phyloP scores from a whole-genome alignment of 1,140 invertebrate species.

The Drosophila athabasca region DNA sequence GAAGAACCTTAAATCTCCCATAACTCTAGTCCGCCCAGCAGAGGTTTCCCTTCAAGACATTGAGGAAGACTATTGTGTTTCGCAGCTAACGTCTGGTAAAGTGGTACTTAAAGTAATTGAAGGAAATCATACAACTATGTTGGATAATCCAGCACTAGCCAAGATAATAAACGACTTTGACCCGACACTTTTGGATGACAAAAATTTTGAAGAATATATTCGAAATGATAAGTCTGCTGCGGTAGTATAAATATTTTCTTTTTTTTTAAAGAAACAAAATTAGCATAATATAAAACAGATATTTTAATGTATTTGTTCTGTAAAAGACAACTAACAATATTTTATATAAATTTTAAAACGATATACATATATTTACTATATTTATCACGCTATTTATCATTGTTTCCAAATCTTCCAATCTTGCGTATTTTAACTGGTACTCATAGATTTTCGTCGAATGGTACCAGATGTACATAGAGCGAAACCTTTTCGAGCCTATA shows the following conservation, averaged over 20 bases:
- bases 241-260: slow-evolving; percentile 40
- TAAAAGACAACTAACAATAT: not conserved
- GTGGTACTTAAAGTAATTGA: slow-evolving; percentile 86
- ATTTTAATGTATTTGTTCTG: too few relatives aligned
- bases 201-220: slow-evolving; percentile 75
- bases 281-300: not conserved
- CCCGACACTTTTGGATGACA: slow-evolving; percentile 72
- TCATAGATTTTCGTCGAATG: too few relatives aligned
- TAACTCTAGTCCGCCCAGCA: slow-evolving; percentile 87
- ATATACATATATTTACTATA: too few relatives aligned
- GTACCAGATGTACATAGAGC: too few relatives aligned
- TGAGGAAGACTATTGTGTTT: slow-evolving; percentile 88
- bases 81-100: slow-evolving; percentile 84
- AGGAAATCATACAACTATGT: slow-evolving; percentile 89
- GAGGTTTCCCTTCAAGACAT: slow-evolving; percentile 84
- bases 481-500: too few relatives aligned
- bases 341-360: too few relatives aligned
- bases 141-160: slow-evolving; percentile 87
- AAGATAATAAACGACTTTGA: slow-evolving; percentile 86
- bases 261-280: slow-evolving; percentile 1
- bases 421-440: too few relatives aligned
- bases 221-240: slow-evolving; percentile 56
- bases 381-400: too few relatives aligned
- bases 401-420: too few relatives aligned
- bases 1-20: slow-evolving; percentile 85